Evolutionary conservation across 1,140 invertebrate genomes (phyloP), one percentile per base, ranked within the genome.

Genomic region (Drosophila mojavensis): DNA sequence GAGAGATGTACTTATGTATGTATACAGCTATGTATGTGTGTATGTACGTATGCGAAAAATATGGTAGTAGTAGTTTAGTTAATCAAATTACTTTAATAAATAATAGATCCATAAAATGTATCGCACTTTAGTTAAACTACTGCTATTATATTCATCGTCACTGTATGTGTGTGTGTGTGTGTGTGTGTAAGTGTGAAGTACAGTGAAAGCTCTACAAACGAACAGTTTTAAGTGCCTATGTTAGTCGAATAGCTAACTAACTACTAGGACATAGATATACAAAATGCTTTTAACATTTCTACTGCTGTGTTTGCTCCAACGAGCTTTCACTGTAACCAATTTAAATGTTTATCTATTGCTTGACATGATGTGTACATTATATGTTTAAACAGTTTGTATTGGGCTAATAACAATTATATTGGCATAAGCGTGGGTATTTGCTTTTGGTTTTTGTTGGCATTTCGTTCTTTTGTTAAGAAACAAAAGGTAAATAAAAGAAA

Each of bases 351-450:
- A 33, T 20, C 68, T 71, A 72, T 48, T 71, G 69, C 43, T 65
- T 50, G 5, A 60, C 15, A 51, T 68, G n/a, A 60, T 43, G n/a
- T 64, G 36, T 33, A 53, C 36, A 33, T 53, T 28, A 39, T 9
- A 55, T 48, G 39, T 33, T 36, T 56, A 50, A 10, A 17, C 39
- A 59, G 20, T 41, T 72, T 72, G 45, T 67, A 30, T 72, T 47
- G 24, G 36, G 36, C 48, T 54, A 60, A 47, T 74, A 72, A 78
- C 73, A 80, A 63, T 75, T 60, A 71, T 10, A 60, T 60, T 75
- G 59, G 67, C 82, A 75, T 7, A 86, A 86, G 82, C 83, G 66
- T 78, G 77, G 58, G 48, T 55, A 59, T 45, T 59, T 53, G 56
- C 30, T 50, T 48, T 39, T 30, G 28, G 33, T 58, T 28, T 30